Evolutionary conservation across 2,888 invertebrate species (phyloP).

Genomic region (Rutpela maculata): DNA sequence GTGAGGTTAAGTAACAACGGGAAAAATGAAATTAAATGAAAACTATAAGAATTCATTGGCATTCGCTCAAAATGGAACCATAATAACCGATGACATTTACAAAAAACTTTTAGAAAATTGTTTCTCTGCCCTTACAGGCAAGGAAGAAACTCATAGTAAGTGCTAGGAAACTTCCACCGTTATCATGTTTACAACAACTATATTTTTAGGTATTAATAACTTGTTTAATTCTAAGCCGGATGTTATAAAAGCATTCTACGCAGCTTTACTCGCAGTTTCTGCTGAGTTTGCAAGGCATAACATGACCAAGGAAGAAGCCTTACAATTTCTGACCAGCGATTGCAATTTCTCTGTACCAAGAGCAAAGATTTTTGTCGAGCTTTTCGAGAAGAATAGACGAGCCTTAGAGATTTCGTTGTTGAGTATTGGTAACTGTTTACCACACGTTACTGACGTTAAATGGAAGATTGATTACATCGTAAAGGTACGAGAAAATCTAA

Average conservation of each 20-base stretch:
- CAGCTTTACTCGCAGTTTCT: slow-evolving; percentile 64
- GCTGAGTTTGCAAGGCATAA: slow-evolving; percentile 67
- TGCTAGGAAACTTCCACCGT: slow-evolving; percentile 4
- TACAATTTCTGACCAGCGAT: slow-evolving; percentile 61
- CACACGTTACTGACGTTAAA: slow-evolving; percentile 77
- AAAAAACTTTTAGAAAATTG: slow-evolving; percentile 64
- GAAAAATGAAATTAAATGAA: slow-evolving; percentile 30
- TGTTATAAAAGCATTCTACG: slow-evolving; percentile 68
- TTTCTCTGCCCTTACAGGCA: slow-evolving; percentile 60
- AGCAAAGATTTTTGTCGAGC: slow-evolving; percentile 60
- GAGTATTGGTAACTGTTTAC: slow-evolving; percentile 72
- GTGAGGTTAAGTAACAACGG: slow-evolving; percentile 4
- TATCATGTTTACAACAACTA: neutral
- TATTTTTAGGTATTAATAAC: slow-evolving; percentile 61
- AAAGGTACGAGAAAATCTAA: slow-evolving; percentile 62
- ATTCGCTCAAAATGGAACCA: slow-evolving; percentile 10
- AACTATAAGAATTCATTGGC: slow-evolving; percentile 19
- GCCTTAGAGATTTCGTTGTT: slow-evolving; percentile 66
- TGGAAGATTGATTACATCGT: slow-evolving; percentile 78
- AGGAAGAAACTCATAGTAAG: slow-evolving; percentile 64
- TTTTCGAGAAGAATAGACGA: slow-evolving; percentile 65
- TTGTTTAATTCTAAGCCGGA: slow-evolving; percentile 69
- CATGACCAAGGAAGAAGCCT: slow-evolving; percentile 61
- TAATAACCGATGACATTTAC: slow-evolving; percentile 25
- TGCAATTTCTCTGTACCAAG: slow-evolving; percentile 62